Base-by-base conservation (phyloP, 2,797 vertebrate genomes). In the Spheniscus humboldti region DNA sequence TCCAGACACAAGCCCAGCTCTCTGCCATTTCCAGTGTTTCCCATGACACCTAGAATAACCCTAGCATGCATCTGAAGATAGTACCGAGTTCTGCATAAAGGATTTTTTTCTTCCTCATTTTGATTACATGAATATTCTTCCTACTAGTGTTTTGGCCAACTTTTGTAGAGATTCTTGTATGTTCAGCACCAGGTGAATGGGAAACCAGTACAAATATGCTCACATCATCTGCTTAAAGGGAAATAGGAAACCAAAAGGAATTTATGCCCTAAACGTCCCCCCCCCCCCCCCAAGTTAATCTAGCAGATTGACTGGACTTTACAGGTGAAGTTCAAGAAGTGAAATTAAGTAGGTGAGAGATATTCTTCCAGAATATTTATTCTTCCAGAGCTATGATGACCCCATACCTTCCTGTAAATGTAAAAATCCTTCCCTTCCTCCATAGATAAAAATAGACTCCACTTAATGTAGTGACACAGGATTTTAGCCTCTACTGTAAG, bases 361-460 rank as follows among this genome's bases (percentile, higher is more conserved):
- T 78, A 77, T 91, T 86, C 37, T 62, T 53, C 48, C 52, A 68
- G 35, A 92, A 57, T 18, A 92, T 87, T 81, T 86, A 87, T 90
- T 87, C 43, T 60, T 52, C 50, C 52, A 69, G 35, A 94, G 41
- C 33, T 48, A 39, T 52, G 55, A 75, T 4, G 1, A 77, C 13
- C n/a, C 39, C 45, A 20, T 15, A 55, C 30, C 28, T 96, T 96
- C 91, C 91, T 71, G 94, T 91, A 96, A 93, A 57, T 31, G 60
- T n/a, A 64, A 80, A 50, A 74, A 71, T 56, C 48, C 60, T 84
- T 71, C 56, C 31, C n/a, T 75, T 79, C 33, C 63, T 78, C 47
- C 18, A 23, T 2, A 56, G 82, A 74, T 69, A 94, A 92, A 93
- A 88, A 95, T 92, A 94, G 79, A 56, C 23, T 17, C 39, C 69